Conservation (phyloP, 2,888 invertebrate genomes). For the Argynnis bischoffii region DNA sequence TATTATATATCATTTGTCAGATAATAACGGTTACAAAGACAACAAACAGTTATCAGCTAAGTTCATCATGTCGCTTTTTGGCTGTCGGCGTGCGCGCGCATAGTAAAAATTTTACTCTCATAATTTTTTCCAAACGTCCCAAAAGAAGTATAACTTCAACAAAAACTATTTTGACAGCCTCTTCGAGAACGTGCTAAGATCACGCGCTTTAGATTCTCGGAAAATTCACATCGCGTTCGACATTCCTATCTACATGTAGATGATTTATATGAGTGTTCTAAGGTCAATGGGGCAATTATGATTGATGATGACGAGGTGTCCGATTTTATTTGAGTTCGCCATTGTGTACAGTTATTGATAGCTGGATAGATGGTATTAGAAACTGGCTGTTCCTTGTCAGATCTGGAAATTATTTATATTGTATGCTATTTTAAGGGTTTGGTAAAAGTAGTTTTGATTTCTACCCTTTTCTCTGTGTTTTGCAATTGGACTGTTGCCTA, state of each 20-base stretch:
- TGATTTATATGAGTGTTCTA: slow-evolving; percentile 35
- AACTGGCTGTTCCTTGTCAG: not conserved
- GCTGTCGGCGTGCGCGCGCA: no score
- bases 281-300: slow-evolving; percentile 39
- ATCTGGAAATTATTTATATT: not conserved
- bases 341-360: slow-evolving; percentile 38
- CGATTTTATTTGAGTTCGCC: slow-evolving; percentile 37
- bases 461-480: not conserved
- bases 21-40: no score
- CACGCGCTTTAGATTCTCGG: slow-evolving; percentile 25
- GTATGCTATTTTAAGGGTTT: not conserved
- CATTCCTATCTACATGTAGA: slow-evolving; percentile 35
- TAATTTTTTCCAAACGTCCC: no score
- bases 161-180: slow-evolving; percentile 18
- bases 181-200: slow-evolving; percentile 21
- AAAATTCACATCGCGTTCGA: slow-evolving; percentile 29
- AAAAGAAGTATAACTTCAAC: no score
- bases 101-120: no score
- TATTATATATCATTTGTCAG: no score
- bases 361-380: slow-evolving; percentile 15
- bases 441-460: not conserved
- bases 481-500: no score
- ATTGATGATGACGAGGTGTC: slow-evolving; percentile 39
- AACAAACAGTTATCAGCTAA: no score
- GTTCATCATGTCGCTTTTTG: no score